Conservation (phyloP, 2,888 invertebrate genomes). For the Rhagophthalmus giganteus region DNA sequence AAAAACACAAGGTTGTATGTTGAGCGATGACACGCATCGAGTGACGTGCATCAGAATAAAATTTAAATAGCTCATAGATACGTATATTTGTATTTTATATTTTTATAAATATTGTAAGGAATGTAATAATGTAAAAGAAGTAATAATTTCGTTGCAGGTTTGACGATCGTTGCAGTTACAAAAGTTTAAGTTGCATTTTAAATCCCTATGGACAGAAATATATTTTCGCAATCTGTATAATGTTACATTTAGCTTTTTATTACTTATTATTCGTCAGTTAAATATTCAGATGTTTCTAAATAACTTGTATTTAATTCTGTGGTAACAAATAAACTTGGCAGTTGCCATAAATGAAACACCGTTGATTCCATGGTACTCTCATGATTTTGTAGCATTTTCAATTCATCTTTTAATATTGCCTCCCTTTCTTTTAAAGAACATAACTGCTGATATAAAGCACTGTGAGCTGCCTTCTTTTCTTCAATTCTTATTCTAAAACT, state of each 20-base stretch:
- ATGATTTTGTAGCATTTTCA: constrained; percentile 43
- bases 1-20: too few relatives aligned
- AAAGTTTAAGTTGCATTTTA: too few relatives aligned
- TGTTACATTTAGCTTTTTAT: too few relatives aligned
- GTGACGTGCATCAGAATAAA: too few relatives aligned
- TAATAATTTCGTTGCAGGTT: too few relatives aligned
- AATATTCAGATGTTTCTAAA: constrained; percentile 23
- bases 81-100: too few relatives aligned
- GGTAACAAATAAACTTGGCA: constrained; percentile 52
- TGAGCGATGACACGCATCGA: too few relatives aligned
- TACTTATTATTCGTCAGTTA: constrained; percentile 14
- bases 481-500: constrained; percentile 45
- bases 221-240: background rate
- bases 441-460: constrained; percentile 47
- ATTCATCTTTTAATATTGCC: constrained; percentile 46
- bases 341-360: constrained; percentile 51
- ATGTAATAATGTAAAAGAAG: too few relatives aligned
- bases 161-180: too few relatives aligned
- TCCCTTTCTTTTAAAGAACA: constrained; percentile 47
- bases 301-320: constrained; percentile 23
- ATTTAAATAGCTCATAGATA: too few relatives aligned
- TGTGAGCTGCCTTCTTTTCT: constrained; percentile 45
- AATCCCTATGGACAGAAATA: too few relatives aligned
- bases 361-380: constrained; percentile 48
- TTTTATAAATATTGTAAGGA: too few relatives aligned